Percentiles rank a stretch among this genome's conserved stretches.
Conservation (phyloP, 35 echinoderm and acorn worm species). For the Nesometra sesokonis region DNA sequence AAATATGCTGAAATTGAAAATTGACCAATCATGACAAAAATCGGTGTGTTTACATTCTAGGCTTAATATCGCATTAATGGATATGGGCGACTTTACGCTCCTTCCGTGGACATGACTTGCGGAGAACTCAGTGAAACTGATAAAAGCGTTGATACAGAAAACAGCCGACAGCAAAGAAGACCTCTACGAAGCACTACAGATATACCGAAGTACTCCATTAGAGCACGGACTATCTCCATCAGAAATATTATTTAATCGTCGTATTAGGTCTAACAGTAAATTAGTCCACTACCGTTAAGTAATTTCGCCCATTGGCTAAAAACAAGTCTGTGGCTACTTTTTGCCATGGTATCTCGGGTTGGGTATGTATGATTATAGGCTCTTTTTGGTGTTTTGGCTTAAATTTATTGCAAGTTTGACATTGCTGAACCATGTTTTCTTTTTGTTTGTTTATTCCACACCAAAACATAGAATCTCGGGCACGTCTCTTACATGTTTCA, state of each 20-base stretch:
- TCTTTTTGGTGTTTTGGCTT: background rate
- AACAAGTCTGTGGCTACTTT: slow-evolving; percentile 10
- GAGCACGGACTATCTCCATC: no score
- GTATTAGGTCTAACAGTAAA: no score
- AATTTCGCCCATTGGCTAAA: background rate
- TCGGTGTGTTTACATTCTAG: no score
- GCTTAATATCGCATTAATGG: no score
- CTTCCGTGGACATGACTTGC: no score
- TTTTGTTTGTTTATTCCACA: background rate
- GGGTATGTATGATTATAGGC: background rate
- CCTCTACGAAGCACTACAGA: background rate
- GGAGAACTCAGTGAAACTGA: slow-evolving; percentile 52
- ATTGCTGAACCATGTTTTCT: background rate
- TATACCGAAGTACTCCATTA: no score
- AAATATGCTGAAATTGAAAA: no score
- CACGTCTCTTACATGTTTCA: background rate
- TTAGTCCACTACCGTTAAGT: background rate
- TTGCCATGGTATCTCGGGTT: background rate
- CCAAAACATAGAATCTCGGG: background rate
- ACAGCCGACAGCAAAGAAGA: background rate
- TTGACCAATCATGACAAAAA: no score
- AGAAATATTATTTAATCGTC: no score
- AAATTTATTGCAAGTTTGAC: background rate
- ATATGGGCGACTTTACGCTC: no score
- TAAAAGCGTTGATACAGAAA: slow-evolving; percentile 38